Conservation (phyloP, 2,113 vertebrate genomes). For the Poeciliopsis retropinna region DNA sequence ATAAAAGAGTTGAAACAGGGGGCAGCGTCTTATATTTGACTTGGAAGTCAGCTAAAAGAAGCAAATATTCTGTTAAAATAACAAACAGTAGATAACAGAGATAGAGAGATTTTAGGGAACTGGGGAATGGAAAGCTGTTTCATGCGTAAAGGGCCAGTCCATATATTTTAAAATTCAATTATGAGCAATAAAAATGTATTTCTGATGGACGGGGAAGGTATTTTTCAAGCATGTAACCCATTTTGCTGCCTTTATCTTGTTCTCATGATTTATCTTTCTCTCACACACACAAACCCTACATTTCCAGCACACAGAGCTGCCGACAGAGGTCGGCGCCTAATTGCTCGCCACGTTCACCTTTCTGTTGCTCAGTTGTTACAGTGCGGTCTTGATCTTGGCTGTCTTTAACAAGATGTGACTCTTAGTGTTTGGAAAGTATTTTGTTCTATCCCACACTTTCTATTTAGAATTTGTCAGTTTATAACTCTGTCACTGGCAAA, state of each 20-base stretch:
- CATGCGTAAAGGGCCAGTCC: conserved; percentile 43
- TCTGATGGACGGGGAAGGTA: conserved; percentile 18
- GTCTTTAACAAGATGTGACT: conserved; percentile 56
- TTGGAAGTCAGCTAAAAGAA: conserved; percentile 17
- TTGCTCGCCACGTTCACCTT: conserved; percentile 69
- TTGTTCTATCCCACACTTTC: conserved; percentile 12
- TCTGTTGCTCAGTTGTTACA: conserved; percentile 20
- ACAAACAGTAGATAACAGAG: conserved; percentile 2
- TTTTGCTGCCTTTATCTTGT: conserved; percentile 30
- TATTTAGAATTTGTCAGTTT: neutral
- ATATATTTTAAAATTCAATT: conserved; percentile 76
- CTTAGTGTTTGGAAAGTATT: conserved; percentile 41
- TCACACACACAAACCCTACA: conserved; percentile 24
- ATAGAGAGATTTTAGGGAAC: conserved; percentile 11
- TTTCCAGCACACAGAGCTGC: conserved; percentile 40
- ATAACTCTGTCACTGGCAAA: neutral
- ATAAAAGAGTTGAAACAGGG: conserved; percentile 17
- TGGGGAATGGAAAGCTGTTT: conserved; percentile 20
- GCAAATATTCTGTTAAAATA: neutral
- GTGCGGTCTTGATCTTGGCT: conserved; percentile 56
- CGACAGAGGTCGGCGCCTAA: conserved; percentile 57
- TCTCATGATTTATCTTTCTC: conserved; percentile 2
- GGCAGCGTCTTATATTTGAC: neutral
- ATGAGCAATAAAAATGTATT: conserved; percentile 54
- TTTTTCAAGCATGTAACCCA: conserved; percentile 47